These are phyloP conservation scores for Hestina assimilis DNA, from an alignment of 1,140 invertebrate species.

Conservation along the genomic window DNA sequence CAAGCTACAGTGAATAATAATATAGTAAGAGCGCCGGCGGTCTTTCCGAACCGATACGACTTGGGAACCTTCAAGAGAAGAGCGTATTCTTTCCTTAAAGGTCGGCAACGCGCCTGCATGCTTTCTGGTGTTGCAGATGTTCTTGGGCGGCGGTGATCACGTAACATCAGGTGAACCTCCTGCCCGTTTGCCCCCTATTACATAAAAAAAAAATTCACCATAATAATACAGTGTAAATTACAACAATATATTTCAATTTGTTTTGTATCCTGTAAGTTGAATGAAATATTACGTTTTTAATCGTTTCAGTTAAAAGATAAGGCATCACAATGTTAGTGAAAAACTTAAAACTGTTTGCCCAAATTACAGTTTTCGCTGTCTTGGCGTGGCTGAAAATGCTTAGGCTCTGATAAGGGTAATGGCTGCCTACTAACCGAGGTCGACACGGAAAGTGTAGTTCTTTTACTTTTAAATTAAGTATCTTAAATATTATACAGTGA, in stretches of 20 bases:
- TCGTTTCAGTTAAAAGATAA: background rate
- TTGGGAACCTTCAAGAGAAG: too few relatives aligned
- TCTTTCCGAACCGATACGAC: too few relatives aligned
- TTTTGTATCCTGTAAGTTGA: background rate
- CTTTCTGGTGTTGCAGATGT: too few relatives aligned
- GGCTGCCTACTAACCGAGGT: conserved; percentile 8
- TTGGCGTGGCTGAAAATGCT: conserved; percentile 7
- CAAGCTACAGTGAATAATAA: too few relatives aligned
- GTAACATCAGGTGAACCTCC: too few relatives aligned
- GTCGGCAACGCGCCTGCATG: too few relatives aligned
- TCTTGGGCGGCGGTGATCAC: too few relatives aligned
- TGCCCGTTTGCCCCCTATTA: too few relatives aligned
- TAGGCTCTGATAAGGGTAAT: conserved; percentile 33
- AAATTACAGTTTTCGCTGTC: conserved; percentile 1
- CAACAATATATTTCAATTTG: background rate
- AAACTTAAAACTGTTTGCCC: conserved; percentile 11
- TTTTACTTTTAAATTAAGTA: background rate
- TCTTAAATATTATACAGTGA: background rate
- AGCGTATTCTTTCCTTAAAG: too few relatives aligned
- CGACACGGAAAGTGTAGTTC: conserved; percentile 3
- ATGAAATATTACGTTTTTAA: background rate
- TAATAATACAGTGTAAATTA: too few relatives aligned
- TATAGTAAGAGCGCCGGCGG: too few relatives aligned
- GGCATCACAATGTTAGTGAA: background rate
- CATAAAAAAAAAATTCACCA: too few relatives aligned